These are phyloP conservation scores for Sylvilagus floridanus DNA, from an alignment of 2,797 vertebrate genomes.

Conservation along the genomic window DNA sequence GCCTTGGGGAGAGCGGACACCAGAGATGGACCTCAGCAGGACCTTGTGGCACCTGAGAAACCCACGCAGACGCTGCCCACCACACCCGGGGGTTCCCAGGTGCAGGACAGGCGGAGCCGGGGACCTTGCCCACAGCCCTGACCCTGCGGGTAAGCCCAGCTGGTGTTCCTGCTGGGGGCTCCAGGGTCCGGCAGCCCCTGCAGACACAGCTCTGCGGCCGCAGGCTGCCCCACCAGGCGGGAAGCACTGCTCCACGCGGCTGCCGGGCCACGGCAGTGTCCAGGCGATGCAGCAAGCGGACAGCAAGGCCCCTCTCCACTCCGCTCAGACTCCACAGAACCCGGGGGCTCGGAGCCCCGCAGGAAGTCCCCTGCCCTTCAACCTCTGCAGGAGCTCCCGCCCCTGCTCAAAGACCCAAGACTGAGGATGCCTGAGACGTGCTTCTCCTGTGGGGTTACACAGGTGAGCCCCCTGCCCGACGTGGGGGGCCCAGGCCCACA, in stretches of 20 bases:
- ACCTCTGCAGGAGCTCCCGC: background rate
- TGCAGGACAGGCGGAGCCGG: accelerated
- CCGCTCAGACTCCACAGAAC: background rate
- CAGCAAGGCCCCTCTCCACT: background rate
- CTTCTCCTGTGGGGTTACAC: background rate
- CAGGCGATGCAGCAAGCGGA: background rate
- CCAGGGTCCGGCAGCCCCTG: background rate
- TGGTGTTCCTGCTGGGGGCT: background rate
- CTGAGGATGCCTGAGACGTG: background rate
- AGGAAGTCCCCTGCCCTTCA: background rate
- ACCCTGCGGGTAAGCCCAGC: accelerated
- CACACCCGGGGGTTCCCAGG: background rate
- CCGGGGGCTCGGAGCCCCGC: background rate
- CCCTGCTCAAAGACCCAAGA: background rate
- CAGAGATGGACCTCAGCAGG: background rate
- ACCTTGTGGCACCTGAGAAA: background rate
- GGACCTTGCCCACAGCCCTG: no score
- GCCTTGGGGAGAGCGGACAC: background rate
- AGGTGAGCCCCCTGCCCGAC: background rate
- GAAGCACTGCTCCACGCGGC: background rate
- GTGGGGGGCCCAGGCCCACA: background rate
- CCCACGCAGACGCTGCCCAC: accelerated
- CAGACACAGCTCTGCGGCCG: background rate
- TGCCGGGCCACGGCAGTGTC: no score
- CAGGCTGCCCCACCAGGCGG: background rate